Conservation (phyloP, 2,797 vertebrate species). For the Falco cherrug region DNA sequence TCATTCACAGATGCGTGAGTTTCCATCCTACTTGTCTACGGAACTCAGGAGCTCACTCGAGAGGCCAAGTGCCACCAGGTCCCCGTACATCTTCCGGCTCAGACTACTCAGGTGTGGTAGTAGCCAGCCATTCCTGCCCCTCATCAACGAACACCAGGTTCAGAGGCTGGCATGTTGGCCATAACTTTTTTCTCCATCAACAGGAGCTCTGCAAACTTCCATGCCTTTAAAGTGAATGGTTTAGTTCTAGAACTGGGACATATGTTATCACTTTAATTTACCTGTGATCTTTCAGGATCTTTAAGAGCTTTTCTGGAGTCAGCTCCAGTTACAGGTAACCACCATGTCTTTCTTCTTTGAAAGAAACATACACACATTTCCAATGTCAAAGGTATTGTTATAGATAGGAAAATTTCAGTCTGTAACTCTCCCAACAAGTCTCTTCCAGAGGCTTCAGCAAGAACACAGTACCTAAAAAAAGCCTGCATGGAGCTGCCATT, state of each 20-base stretch:
- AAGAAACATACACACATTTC: background rate
- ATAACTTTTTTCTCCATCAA: background rate
- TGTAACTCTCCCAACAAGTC: background rate
- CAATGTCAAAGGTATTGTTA: background rate
- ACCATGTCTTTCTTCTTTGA: background rate
- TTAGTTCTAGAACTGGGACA: background rate
- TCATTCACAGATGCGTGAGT: background rate
- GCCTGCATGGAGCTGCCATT: background rate
- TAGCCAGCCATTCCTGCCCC: background rate
- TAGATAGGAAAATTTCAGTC: background rate
- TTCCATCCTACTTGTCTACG: background rate
- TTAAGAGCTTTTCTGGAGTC: background rate
- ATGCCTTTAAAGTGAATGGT: background rate
- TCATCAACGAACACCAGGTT: rapidly evolving
- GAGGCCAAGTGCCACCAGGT: background rate
- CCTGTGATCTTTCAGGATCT: background rate
- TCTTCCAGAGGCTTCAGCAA: background rate
- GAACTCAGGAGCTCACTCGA: background rate
- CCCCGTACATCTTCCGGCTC: background rate
- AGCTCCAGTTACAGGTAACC: background rate
- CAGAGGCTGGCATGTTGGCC: background rate
- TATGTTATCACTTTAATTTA: background rate
- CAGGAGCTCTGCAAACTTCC: background rate
- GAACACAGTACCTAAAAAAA: background rate
- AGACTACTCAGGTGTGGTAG: background rate